phyloP scores from a whole-genome alignment of 2,113 vertebrate species.

The Spea bombifrons region DNA sequence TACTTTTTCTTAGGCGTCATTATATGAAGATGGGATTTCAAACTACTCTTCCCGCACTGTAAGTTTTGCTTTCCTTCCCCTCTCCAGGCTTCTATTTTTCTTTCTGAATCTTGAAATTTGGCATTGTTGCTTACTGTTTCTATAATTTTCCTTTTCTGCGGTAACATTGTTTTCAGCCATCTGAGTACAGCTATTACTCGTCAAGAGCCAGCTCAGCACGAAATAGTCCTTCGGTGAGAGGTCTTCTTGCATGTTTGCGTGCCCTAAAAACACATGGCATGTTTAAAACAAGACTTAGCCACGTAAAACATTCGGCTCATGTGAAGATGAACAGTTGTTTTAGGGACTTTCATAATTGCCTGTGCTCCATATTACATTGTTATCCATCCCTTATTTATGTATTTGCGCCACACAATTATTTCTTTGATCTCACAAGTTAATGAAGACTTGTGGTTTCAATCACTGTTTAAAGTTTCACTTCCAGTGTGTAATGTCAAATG shows the following conservation, averaged over 20 bases:
- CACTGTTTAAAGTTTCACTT: too few relatives aligned
- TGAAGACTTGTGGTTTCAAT: too few relatives aligned
- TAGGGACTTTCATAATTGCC: too few relatives aligned
- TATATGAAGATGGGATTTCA: slow-evolving; percentile 73
- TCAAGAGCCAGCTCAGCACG: slow-evolving; percentile 81
- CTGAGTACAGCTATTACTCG: slow-evolving; percentile 86
- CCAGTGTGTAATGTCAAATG: too few relatives aligned
- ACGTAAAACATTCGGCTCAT: too few relatives aligned
- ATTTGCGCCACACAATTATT: too few relatives aligned
- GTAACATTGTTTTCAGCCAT: slow-evolving; percentile 74
- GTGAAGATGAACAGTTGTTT: too few relatives aligned
- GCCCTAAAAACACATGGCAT: not conserved
- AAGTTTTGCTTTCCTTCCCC: slow-evolving; percentile 62
- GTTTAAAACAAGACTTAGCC: too few relatives aligned
- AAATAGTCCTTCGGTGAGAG: slow-evolving; percentile 89
- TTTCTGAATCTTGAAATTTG: not conserved
- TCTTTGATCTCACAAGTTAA: too few relatives aligned
- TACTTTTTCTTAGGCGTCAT: slow-evolving; percentile 70
- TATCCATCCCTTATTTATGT: too few relatives aligned
- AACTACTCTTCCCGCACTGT: slow-evolving; percentile 76
- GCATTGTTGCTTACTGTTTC: not conserved
- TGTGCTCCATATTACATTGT: too few relatives aligned
- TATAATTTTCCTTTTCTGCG: slow-evolving; percentile 58
- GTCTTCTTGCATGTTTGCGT: slow-evolving; percentile 51
- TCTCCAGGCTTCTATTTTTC: slow-evolving; percentile 30